phyloP scores from a whole-genome alignment of 1,140 invertebrate genomes.

The Olivierus martensii region DNA sequence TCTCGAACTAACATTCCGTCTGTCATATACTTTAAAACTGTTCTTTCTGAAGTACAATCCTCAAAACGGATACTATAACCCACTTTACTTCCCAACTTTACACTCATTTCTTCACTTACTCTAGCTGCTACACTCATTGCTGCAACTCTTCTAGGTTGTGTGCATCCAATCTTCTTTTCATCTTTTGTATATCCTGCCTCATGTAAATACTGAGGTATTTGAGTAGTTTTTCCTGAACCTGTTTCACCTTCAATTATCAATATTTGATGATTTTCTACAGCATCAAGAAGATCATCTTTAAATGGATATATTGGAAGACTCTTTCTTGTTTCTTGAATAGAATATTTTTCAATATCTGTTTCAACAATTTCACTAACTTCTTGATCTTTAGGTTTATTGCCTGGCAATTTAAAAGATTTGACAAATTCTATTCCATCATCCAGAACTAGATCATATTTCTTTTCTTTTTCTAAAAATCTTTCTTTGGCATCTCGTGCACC shows the following conservation, averaged over 20 bases:
- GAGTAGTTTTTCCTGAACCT: constrained; percentile 95
- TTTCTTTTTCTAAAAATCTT: constrained; percentile 33
- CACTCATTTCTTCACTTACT: constrained; percentile 54
- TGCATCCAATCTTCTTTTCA: constrained; percentile 52
- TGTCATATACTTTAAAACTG: constrained; percentile 97
- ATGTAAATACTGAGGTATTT: constrained; percentile 93
- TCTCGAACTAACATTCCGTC: constrained; percentile 96
- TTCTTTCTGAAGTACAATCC: constrained; percentile 57
- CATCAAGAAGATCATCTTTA: constrained; percentile 70
- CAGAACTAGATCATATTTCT: constrained; percentile 84
- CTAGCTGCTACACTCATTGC: constrained; percentile 62
- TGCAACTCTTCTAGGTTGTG: constrained; percentile 61
- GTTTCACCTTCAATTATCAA: constrained; percentile 94
- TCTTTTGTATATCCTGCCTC: constrained; percentile 45
- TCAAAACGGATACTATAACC: constrained; percentile 67
- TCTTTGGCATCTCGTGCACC: constrained; percentile 76
- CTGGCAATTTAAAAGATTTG: constrained; percentile 78
- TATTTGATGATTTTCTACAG: constrained; percentile 76
- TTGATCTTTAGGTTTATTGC: constrained; percentile 35
- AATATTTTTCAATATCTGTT: constrained; percentile 52
- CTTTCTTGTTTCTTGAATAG: constrained; percentile 81
- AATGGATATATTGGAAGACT: constrained; percentile 93
- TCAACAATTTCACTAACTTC: constrained; percentile 31
- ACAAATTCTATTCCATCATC: constrained; percentile 98
- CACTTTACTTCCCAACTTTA: constrained; percentile 55